Evolutionary conservation across 2,797 vertebrate species (phyloP).

Genomic region (Sebastes glaucus): DNA sequence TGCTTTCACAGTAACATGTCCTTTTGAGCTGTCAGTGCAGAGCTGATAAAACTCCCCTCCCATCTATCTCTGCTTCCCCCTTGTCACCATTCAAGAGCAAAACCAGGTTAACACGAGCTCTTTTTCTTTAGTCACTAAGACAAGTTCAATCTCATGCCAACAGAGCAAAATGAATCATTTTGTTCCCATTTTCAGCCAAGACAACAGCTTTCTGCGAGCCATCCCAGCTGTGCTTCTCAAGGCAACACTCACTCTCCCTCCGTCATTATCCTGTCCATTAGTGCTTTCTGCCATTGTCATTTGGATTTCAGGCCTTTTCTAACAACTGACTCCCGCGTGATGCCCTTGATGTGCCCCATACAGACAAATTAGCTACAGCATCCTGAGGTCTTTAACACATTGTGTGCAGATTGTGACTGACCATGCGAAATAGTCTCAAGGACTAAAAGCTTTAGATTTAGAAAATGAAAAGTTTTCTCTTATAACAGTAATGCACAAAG

Average conservation of each 20-base stretch:
- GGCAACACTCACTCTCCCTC: conserved; percentile 13
- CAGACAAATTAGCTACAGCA: conserved; percentile 39
- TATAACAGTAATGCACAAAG: background rate
- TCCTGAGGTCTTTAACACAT: conserved; percentile 15
- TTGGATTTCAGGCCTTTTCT: conserved; percentile 43
- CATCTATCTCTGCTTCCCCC: background rate
- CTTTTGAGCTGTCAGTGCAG: conserved; percentile 20
- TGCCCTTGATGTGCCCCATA: conserved; percentile 46
- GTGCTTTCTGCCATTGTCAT: conserved; percentile 54
- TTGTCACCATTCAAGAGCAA: conserved; percentile 1
- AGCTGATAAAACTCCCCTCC: conserved; percentile 13
- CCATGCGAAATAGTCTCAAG: background rate
- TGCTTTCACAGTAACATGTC: conserved; percentile 1
- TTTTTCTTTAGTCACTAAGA: background rate
- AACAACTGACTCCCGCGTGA: conserved; percentile 26
- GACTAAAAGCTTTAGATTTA: background rate
- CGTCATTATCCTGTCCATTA: conserved; percentile 60
- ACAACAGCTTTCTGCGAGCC: conserved; percentile 48
- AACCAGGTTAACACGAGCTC: background rate
- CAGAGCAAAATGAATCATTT: conserved; percentile 51
- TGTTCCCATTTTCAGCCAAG: conserved; percentile 49
- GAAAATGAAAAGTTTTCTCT: background rate
- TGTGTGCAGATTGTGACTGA: conserved; percentile 6
- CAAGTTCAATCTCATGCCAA: conserved; percentile 19
- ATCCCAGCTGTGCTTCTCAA: conserved; percentile 44